These are phyloP conservation scores for Sorex araneus DNA, from an alignment of 2,113 vertebrate species.

Conservation along the genomic window DNA sequence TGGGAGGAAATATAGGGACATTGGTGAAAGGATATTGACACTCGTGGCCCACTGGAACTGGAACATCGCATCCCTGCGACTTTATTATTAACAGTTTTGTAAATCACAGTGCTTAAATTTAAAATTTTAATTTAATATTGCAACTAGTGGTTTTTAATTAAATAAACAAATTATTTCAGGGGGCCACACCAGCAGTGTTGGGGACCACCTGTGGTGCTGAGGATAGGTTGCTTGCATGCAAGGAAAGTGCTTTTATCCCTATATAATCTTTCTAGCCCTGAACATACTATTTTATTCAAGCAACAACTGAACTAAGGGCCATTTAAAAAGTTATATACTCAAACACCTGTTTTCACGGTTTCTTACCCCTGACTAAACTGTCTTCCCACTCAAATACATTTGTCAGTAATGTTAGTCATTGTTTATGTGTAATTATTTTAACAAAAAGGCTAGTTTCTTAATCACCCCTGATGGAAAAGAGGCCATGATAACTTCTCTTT, in stretches of 20 bases:
- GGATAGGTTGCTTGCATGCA: too few relatives aligned
- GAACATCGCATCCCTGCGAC: too few relatives aligned
- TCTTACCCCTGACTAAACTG: conserved; percentile 42
- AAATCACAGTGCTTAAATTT: too few relatives aligned
- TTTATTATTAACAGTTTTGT: too few relatives aligned
- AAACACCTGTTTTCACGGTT: background rate
- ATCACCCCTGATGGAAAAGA: conserved; percentile 1
- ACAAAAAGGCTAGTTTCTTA: conserved; percentile 42
- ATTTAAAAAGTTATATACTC: conserved; percentile 39
- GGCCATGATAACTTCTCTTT: conserved; percentile 11
- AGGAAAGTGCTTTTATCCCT: too few relatives aligned
- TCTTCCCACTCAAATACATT: conserved; percentile 28
- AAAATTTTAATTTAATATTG: background rate
- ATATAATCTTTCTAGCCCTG: too few relatives aligned
- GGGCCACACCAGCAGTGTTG: too few relatives aligned
- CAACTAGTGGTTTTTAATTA: conserved; percentile 50
- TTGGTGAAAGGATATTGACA: too few relatives aligned
- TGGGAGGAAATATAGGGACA: too few relatives aligned
- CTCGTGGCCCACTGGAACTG: too few relatives aligned
- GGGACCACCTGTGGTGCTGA: too few relatives aligned
- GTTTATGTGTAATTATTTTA: conserved; percentile 35
- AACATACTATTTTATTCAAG: background rate
- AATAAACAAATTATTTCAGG: conserved; percentile 50
- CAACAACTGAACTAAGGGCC: conserved; percentile 10
- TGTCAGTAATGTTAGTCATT: conserved; percentile 4